These are phyloP conservation scores for Panthera tigris DNA, from an alignment of 2,113 vertebrate species.

Conservation along the genomic window DNA sequence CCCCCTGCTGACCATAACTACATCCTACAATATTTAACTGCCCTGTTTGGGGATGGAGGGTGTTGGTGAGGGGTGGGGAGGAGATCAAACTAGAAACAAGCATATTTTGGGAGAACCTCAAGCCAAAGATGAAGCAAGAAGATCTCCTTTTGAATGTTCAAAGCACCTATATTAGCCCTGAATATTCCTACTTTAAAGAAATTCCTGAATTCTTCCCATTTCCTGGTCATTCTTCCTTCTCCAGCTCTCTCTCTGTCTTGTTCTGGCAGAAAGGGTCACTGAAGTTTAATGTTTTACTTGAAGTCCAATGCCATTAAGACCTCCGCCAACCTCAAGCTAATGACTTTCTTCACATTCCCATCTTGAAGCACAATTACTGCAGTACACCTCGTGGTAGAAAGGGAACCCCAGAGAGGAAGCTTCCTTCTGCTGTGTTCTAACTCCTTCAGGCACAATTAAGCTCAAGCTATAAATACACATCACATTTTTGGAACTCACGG, in stretches of 20 bases:
- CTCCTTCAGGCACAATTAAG: constrained; percentile 33
- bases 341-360: constrained; percentile 43
- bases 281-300: constrained; percentile 64
- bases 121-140: constrained; percentile 5
- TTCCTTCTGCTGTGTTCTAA: constrained; percentile 15
- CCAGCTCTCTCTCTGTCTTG: not conserved
- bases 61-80: not conserved
- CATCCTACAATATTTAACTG: constrained; percentile 63
- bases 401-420: not conserved
- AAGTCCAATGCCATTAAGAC: constrained; percentile 63
- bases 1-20: constrained; percentile 81
- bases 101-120: not conserved
- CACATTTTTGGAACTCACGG: not conserved
- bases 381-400: constrained; percentile 45
- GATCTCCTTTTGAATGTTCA: not conserved
- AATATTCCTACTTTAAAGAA: not conserved
- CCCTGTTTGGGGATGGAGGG: not conserved
- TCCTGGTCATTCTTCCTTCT: not conserved
- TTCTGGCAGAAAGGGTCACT: not conserved
- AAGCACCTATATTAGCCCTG: not conserved
- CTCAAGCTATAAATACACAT: constrained; percentile 50
- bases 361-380: constrained; percentile 45
- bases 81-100: constrained; percentile 14
- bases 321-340: constrained; percentile 24
- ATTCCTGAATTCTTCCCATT: not conserved